Evolutionary conservation across 2,113 vertebrate genomes (phyloP).

Genomic region (Pituophis catenifer): DNA sequence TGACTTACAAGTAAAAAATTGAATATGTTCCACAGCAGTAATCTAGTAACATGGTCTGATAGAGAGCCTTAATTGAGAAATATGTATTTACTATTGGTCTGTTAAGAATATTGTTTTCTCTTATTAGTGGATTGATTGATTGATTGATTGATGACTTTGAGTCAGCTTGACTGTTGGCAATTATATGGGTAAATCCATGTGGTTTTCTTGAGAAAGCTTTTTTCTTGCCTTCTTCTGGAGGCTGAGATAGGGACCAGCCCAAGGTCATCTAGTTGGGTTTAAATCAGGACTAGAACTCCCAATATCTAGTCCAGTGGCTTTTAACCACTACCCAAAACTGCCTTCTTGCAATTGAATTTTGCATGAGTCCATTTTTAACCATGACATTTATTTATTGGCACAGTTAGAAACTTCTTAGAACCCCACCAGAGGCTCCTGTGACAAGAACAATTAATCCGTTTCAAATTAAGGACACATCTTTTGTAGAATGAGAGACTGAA

Average conservation of each 20-base stretch:
- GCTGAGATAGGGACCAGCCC: neutral
- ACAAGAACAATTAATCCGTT: constrained; percentile 38
- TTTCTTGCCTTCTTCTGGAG: neutral
- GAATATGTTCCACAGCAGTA: neutral
- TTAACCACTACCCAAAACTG: neutral
- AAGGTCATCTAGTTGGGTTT: neutral
- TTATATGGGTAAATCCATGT: neutral
- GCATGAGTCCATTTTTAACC: constrained; percentile 11
- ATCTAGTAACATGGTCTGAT: constrained; percentile 11
- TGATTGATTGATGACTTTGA: neutral
- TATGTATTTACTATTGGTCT: constrained; percentile 27
- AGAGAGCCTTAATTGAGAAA: constrained; percentile 43
- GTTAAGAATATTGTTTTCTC: constrained; percentile 37
- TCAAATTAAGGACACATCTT: neutral
- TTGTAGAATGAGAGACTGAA: neutral
- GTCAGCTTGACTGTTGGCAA: neutral
- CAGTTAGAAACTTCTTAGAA: constrained; percentile 41
- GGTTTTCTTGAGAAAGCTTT: neutral
- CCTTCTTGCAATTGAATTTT: neutral
- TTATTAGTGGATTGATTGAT: neutral
- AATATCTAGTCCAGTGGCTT: neutral
- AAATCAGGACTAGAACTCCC: neutral
- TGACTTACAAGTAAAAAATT: constrained; percentile 41
- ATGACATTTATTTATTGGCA: constrained; percentile 46
- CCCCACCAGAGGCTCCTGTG: constrained; percentile 42